Evolutionary conservation across 2,797 vertebrate genomes (phyloP), one percentile per base, ranked within the genome.

Genomic region (Aulostomus chinensis): DNA sequence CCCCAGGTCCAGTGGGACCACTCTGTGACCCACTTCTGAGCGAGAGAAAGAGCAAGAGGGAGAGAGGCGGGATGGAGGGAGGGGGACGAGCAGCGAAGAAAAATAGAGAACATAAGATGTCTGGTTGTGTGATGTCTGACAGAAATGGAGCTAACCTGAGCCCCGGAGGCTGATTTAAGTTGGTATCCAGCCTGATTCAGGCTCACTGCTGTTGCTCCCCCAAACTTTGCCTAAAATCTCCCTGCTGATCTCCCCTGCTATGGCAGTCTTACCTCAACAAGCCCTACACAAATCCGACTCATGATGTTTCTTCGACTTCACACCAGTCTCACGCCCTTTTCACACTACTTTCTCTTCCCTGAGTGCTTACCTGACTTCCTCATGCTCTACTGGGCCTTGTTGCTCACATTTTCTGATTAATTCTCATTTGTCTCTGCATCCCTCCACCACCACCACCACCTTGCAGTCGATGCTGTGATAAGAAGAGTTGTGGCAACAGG

Each of bases 401-500:
- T 69, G 55, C 58, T 76, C 38, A 61, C 70, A 48, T 72, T 51
- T 57, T n/a, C 38, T 39, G 52, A 71, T 72, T 80, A 72, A 72
- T 58, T 32, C 45, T 41, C 20, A 22, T 52, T 51, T 68, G 34
- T 71, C 55, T 53, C 49, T 58, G 8, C 34, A 9, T 8, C 26
- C 21, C 25, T 4, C 37, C 49, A n/a, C 11, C 15, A 37, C 31
- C 40, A 39, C 48, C 38, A n/a, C 46, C 32, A 16, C 54, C 31
- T 37, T 29, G 42, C 59, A 92, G 91, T 73, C 91, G 91, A 90
- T 99, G 97, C 92, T 98, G 97, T 88, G 96, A 99, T 91, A 99
- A 99, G 93, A 99, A 99, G 91, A 99, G 97, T 83, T 99, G 97
- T 80, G 97, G 97, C 86, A 99, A 99, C 92, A 94, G 96, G 88